Percentiles rank a stretch among this genome's conserved stretches.
Evolutionary conservation across 2,113 vertebrate species (phyloP).

Genomic region (Anoura caudifer): DNA sequence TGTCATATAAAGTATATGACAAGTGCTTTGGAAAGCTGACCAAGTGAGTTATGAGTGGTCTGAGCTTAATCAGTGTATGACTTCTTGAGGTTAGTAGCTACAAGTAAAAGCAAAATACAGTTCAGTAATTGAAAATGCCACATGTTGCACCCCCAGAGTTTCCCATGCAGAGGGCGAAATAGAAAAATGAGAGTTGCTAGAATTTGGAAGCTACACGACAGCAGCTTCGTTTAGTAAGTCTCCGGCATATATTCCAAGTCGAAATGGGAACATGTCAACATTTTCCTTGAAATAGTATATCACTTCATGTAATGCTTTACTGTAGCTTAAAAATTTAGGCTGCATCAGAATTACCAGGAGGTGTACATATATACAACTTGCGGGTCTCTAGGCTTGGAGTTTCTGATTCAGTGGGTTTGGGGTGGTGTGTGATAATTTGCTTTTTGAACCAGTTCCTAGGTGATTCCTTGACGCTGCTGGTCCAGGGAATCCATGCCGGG

Average conservation of each 20-base stretch:
- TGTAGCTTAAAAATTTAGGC: background rate
- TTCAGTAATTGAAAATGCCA: slow-evolving; percentile 35
- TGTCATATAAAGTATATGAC: background rate
- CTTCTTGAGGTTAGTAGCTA: background rate
- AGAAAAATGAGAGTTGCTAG: background rate
- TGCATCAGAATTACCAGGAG: background rate
- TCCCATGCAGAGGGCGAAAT: background rate
- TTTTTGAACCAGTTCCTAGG: background rate
- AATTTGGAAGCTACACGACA: background rate
- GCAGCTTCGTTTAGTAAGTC: background rate
- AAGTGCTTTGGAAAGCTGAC: background rate
- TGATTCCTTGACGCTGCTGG: background rate
- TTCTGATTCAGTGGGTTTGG: background rate
- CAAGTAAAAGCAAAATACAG: slow-evolving; percentile 25
- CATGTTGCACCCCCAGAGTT: background rate
- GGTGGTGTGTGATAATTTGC: background rate
- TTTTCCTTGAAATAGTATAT: background rate
- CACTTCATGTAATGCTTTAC: background rate
- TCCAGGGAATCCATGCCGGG: background rate
- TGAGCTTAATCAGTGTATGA: background rate
- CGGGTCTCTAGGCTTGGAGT: background rate
- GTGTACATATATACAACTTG: background rate
- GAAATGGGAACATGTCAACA: background rate
- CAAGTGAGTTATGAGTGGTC: background rate
- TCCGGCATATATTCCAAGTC: background rate